phyloP scores from a whole-genome alignment of 2,888 invertebrate species.

The Limnephilus auricula region DNA sequence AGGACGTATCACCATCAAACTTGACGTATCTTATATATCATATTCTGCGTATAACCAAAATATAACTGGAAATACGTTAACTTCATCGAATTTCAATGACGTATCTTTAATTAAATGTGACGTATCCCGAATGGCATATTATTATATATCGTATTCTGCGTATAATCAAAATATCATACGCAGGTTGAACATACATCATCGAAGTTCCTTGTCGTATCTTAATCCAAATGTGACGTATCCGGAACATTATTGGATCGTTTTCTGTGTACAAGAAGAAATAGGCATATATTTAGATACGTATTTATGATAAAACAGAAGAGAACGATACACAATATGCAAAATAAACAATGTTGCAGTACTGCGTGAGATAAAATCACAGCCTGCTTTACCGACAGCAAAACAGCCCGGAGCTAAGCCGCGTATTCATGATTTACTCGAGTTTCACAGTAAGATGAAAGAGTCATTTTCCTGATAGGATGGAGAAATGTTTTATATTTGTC shows the following conservation, averaged over 20 bases:
- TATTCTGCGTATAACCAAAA: too few relatives aligned
- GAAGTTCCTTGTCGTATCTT: too few relatives aligned
- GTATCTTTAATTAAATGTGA: too few relatives aligned
- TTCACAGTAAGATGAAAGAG: neutral
- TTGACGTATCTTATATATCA: too few relatives aligned
- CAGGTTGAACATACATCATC: too few relatives aligned
- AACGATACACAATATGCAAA: neutral
- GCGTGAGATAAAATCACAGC: slow-evolving; percentile 36
- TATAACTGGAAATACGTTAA: too few relatives aligned
- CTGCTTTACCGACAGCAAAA: slow-evolving; percentile 31
- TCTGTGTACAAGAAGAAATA: neutral
- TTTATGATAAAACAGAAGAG: neutral
- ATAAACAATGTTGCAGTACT: neutral
- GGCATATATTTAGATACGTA: neutral
- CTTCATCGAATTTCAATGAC: neutral
- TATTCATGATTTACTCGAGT: slow-evolving; percentile 35
- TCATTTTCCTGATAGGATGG: neutral
- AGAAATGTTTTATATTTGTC: neutral
- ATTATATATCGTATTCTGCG: too few relatives aligned
- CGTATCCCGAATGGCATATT: too few relatives aligned
- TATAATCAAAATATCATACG: too few relatives aligned
- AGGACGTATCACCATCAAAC: too few relatives aligned
- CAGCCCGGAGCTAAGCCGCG: neutral
- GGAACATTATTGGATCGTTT: neutral
- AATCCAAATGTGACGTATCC: neutral